Percentiles rank a stretch among this genome's conserved stretches.
These are phyloP conservation scores for Dasypus novemcinctus DNA, from an alignment of 2,113 vertebrate species.

Conservation along the genomic window DNA sequence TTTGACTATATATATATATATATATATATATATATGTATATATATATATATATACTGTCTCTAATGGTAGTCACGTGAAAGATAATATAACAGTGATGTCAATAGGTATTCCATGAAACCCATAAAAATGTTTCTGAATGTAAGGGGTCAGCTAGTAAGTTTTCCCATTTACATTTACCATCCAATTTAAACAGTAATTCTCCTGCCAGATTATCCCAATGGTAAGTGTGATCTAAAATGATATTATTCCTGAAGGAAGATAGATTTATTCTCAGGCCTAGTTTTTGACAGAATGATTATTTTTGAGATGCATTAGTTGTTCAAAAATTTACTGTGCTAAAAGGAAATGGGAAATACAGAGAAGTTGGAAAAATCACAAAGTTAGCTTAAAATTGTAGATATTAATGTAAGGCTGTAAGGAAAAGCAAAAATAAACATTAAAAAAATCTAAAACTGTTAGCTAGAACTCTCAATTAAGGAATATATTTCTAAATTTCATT, in stretches of 20 bases:
- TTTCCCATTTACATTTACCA: background rate
- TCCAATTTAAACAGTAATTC: background rate
- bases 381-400: background rate
- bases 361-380: background rate
- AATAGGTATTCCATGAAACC: background rate
- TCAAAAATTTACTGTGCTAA: background rate
- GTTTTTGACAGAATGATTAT: background rate
- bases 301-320: background rate
- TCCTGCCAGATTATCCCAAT: background rate
- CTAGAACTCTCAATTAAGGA: background rate
- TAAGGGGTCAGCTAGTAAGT: background rate
- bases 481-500: conserved; percentile 18
- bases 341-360: background rate
- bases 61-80: background rate
- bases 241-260: background rate
- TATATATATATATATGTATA: background rate
- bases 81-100: background rate
- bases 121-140: background rate
- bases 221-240: background rate
- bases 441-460: background rate
- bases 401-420: background rate
- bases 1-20: background rate
- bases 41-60: no score
- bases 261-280: background rate
- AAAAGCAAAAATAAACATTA: background rate